Percentiles rank a stretch among this genome's conserved stretches.
Evolutionary conservation across 2,113 vertebrate species (phyloP).

Genomic region (Balaenoptera acutorostrata): DNA sequence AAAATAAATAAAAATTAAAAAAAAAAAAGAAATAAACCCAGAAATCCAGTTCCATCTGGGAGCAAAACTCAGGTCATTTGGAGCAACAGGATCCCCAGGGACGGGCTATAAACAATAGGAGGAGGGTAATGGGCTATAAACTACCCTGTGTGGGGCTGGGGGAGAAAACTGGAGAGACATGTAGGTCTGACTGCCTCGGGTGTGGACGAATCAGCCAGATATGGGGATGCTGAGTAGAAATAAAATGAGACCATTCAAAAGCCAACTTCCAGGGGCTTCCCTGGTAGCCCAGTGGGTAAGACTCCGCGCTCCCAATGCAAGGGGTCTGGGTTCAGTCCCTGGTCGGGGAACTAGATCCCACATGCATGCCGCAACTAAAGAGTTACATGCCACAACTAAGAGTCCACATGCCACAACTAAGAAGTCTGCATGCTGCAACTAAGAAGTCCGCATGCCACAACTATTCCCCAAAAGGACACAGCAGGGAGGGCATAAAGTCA

Average conservation of each 20-base stretch:
- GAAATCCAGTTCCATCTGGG: neutral
- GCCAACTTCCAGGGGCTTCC: neutral
- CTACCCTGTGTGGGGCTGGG: fast-evolving
- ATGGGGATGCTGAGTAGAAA: neutral
- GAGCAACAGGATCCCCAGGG: neutral
- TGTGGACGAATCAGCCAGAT: neutral
- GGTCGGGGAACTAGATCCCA: no score
- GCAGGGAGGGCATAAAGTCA: neutral
- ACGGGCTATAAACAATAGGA: neutral
- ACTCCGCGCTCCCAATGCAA: no score
- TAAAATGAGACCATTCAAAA: neutral
- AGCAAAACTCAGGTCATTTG: neutral
- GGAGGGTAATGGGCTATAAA: neutral
- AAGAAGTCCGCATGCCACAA: no score
- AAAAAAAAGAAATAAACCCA: neutral
- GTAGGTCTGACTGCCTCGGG: no score
- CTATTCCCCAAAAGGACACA: neutral
- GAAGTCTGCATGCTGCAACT: no score
- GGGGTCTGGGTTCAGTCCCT: no score
- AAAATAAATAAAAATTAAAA: no score
- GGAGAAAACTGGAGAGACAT: fast-evolving
- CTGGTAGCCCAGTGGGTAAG: no score
- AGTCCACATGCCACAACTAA: no score
- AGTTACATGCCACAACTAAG: no score
- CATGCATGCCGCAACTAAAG: no score